These are phyloP conservation scores for Strix uralensis DNA, from an alignment of 2,113 vertebrate genomes.

Conservation along the genomic window DNA sequence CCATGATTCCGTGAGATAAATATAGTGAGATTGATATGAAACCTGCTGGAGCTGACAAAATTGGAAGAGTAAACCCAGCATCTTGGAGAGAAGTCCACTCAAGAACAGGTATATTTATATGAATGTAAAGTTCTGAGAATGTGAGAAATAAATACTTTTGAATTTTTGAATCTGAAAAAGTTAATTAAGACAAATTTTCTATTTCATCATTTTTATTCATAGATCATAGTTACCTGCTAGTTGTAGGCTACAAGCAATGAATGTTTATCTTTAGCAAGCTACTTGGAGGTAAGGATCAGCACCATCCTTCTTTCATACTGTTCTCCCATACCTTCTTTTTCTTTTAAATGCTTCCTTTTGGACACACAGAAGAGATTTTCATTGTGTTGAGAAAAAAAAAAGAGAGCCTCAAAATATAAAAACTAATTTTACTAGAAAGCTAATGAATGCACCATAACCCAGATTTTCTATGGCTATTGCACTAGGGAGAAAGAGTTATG, in stretches of 20 bases:
- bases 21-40: background rate
- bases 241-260: background rate
- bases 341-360: background rate
- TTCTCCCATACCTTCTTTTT: background rate
- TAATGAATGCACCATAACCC: slow-evolving; percentile 51
- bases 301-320: background rate
- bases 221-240: background rate
- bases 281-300: background rate
- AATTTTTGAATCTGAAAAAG: background rate
- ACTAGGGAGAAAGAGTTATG: slow-evolving; percentile 47
- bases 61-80: background rate
- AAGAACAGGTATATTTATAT: background rate
- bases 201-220: background rate
- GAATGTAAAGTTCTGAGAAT: background rate
- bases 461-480: slow-evolving; percentile 46
- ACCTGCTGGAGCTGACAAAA: background rate
- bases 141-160: background rate
- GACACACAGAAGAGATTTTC: background rate
- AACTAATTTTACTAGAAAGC: slow-evolving; percentile 42
- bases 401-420: background rate
- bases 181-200: background rate
- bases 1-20: background rate
- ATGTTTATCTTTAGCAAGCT: background rate
- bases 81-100: background rate
- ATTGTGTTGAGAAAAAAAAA: background rate